Conservation (phyloP, 1,140 invertebrate genomes). For the Hirudo medicinalis region DNA sequence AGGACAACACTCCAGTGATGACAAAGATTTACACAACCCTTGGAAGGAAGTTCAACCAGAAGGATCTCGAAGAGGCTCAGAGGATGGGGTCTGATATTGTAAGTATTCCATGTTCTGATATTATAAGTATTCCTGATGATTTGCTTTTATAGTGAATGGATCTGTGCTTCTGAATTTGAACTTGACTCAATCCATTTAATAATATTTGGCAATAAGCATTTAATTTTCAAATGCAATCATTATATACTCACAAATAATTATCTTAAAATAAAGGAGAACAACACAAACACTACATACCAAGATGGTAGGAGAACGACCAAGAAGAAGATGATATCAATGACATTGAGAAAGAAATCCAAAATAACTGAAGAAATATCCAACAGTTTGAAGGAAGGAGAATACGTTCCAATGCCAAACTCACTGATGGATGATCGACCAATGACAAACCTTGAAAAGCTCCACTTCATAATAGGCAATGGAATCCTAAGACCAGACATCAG, state of each 20-base stretch:
- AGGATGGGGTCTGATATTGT: constrained; percentile 16
- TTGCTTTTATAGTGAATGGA: too few relatives aligned
- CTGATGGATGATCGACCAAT: constrained; percentile 90
- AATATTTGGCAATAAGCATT: too few relatives aligned
- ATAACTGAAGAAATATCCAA: constrained; percentile 18
- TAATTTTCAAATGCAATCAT: too few relatives aligned
- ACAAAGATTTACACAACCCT: constrained; percentile 93
- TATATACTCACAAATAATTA: too few relatives aligned
- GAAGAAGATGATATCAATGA: constrained; percentile 18
- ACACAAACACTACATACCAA: background rate
- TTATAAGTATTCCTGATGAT: too few relatives aligned
- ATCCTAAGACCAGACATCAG: constrained; percentile 16
- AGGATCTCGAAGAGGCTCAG: constrained; percentile 17
- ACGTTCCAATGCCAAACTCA: constrained; percentile 56
- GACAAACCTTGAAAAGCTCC: constrained; percentile 90
- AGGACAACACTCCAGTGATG: constrained; percentile 73
- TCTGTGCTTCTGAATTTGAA: too few relatives aligned
- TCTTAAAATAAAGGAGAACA: constrained; percentile 3
- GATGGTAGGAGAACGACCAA: background rate
- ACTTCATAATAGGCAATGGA: constrained; percentile 80
- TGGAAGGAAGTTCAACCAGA: constrained; percentile 78
- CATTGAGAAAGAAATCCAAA: constrained; percentile 16
- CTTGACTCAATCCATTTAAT: too few relatives aligned
- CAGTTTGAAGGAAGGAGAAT: constrained; percentile 25
- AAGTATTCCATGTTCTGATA: background rate